Conservation (phyloP, 2,888 invertebrate genomes). For the Piscicola geometra region DNA sequence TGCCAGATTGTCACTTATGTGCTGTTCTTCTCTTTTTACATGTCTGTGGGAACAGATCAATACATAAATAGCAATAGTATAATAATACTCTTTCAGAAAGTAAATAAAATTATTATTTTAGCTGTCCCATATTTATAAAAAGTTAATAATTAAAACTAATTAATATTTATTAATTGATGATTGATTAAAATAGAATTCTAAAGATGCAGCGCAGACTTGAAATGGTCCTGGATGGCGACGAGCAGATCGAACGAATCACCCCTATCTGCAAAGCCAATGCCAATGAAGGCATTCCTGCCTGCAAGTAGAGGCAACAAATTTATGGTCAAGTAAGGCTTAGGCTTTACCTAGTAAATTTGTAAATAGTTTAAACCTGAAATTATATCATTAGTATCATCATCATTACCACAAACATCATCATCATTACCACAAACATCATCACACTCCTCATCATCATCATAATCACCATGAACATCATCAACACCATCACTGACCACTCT, state of each 20-base stretch:
- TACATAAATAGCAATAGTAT: too few species aligned
- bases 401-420: too few species aligned
- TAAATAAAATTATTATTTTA: background rate
- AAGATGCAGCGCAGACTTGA: constrained; percentile 65
- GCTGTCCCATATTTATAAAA: background rate
- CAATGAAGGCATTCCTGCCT: constrained; percentile 77
- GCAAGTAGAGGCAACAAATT: constrained; percentile 5
- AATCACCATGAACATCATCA: too few species aligned
- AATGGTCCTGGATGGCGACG: constrained; percentile 95
- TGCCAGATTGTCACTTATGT: constrained; percentile 65
- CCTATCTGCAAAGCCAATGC: constrained; percentile 92
- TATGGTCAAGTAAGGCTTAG: too few species aligned
- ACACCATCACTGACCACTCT: constrained; percentile 65
- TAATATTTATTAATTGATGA: background rate
- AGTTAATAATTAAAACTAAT: background rate
- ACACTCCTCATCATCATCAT: too few species aligned
- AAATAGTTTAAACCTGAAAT: too few species aligned
- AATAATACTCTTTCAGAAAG: background rate
- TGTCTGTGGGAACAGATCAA: constrained; percentile 46
- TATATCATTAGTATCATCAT: too few species aligned
- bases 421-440: too few species aligned
- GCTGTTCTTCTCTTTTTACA: constrained; percentile 60
- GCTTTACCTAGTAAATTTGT: too few species aligned
- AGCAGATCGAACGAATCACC: constrained; percentile 98
- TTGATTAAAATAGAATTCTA: background rate